These are phyloP conservation scores for Theocolax elegans DNA, from an alignment of 1,140 invertebrate genomes.

Conservation along the genomic window DNA sequence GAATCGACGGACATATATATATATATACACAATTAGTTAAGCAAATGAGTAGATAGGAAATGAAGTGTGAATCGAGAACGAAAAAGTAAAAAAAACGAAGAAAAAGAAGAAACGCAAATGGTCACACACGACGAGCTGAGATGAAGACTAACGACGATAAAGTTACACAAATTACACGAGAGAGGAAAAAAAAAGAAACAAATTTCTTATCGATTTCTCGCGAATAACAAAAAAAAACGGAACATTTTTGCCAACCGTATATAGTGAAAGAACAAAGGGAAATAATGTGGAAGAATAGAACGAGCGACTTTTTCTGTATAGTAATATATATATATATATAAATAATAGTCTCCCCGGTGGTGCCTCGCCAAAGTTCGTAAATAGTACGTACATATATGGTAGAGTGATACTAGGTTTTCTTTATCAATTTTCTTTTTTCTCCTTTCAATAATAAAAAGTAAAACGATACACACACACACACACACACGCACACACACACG, in stretches of 20 bases:
- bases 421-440: conserved; percentile 23
- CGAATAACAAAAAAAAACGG: too few species aligned
- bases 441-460: conserved; percentile 26
- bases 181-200: background rate
- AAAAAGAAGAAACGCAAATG: background rate
- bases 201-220: conserved; percentile 10
- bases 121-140: conserved; percentile 29
- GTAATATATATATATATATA: too few species aligned
- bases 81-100: background rate
- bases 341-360: conserved; percentile 41
- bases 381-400: conserved; percentile 31
- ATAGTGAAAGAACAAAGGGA: background rate
- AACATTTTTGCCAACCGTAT: conserved; percentile 22
- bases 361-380: conserved; percentile 42
- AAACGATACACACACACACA: background rate
- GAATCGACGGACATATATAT: background rate
- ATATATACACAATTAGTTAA: conserved; percentile 37
- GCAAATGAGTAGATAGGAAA: conserved; percentile 34
- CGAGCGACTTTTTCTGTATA: conserved; percentile 41
- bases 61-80: conserved; percentile 26
- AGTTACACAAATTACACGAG: conserved; percentile 12
- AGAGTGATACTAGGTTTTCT: conserved; percentile 38
- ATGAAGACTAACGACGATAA: conserved; percentile 37
- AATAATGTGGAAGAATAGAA: conserved; percentile 2
- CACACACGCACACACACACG: too few species aligned